Conservation (phyloP, 2,113 vertebrate genomes). For the Dicerorhinus sumatrensis region DNA sequence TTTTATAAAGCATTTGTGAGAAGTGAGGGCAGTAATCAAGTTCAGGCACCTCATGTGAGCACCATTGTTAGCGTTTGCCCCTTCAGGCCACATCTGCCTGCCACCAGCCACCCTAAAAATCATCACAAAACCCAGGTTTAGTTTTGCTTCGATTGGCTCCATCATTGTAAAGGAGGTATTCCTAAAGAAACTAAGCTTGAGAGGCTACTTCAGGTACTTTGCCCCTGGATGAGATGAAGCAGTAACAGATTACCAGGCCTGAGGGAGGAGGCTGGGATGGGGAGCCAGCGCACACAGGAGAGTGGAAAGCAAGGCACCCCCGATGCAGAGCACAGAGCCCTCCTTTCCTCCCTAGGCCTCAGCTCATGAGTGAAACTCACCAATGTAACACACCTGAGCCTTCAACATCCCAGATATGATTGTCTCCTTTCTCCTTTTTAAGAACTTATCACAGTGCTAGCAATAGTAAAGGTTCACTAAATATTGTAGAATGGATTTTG, state of each 20-base stretch:
- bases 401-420: not conserved
- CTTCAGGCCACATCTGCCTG: not conserved
- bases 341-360: not conserved
- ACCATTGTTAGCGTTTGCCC: not conserved
- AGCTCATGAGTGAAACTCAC: not conserved
- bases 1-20: not conserved
- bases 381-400: not conserved
- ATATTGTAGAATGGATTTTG: not conserved
- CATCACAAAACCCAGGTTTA: not conserved
- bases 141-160: not conserved
- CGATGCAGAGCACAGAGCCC: not conserved
- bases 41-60: not conserved
- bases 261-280: fast-evolving
- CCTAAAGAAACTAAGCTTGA: not conserved
- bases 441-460: not conserved
- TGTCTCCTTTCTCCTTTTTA: not conserved
- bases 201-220: not conserved
- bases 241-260: not conserved
- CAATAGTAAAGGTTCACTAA: not conserved
- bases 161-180: not conserved
- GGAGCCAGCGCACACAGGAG: not conserved
- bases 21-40: not conserved
- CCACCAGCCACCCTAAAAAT: not conserved
- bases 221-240: too few relatives aligned
- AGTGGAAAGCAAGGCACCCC: not conserved